Conservation (phyloP, 1,140 invertebrate genomes). For the Pogonomyrmex barbatus region DNA sequence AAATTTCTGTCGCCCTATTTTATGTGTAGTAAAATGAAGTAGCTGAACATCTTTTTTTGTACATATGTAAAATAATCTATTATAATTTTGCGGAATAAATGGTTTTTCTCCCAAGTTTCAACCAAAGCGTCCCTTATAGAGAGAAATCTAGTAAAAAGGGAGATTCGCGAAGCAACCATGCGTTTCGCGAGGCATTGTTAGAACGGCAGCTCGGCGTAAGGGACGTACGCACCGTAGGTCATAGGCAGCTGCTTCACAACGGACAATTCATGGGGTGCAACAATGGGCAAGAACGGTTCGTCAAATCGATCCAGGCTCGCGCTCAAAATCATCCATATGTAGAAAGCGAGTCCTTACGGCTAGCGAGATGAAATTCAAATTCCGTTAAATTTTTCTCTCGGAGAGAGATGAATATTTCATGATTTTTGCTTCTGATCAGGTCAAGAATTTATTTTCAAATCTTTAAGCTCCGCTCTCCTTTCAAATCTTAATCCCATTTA, state of each 20-base stretch:
- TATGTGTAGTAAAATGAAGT: neutral
- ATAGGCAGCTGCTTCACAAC: slow-evolving; percentile 69
- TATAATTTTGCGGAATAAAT: neutral
- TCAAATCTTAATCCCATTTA: too few species aligned
- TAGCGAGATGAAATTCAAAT: neutral
- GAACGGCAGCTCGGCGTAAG: slow-evolving; percentile 14
- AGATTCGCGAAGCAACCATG: slow-evolving; percentile 10
- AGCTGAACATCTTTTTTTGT: neutral
- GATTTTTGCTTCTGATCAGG: neutral
- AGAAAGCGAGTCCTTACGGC: neutral
- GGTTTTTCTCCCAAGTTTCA: neutral
- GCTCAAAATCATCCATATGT: neutral
- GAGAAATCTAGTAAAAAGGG: slow-evolving; percentile 29
- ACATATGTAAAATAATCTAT: neutral
- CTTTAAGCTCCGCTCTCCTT: neutral
- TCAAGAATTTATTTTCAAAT: neutral
- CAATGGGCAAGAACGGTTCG: slow-evolving; percentile 58
- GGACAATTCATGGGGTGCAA: slow-evolving; percentile 62
- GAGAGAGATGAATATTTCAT: neutral
- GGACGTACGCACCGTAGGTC: slow-evolving; percentile 16
- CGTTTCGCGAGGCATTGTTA: slow-evolving; percentile 46
- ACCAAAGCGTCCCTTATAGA: neutral
- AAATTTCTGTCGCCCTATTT: slow-evolving; percentile 3
- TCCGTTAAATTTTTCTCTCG: neutral
- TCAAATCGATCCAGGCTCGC: slow-evolving; percentile 69